Percentiles rank a stretch among this genome's conserved stretches.
Evolutionary conservation across 2,888 invertebrate species (phyloP).

Genomic region (Agrilus mali): DNA sequence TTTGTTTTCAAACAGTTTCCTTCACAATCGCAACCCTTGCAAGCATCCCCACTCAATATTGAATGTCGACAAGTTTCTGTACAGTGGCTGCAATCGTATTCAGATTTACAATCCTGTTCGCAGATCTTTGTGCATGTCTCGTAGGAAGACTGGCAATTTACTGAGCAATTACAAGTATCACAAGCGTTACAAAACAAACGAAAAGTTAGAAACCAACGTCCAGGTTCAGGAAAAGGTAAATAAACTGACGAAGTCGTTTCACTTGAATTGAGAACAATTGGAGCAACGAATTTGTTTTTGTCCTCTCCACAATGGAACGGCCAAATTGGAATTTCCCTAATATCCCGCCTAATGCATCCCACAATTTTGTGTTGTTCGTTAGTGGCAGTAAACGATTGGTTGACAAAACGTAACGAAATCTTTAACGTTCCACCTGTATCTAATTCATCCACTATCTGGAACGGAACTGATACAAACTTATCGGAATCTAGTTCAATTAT

Average conservation of each 20-base stretch:
- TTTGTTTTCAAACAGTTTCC: slow-evolving; percentile 25
- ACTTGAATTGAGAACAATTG: slow-evolving; percentile 52
- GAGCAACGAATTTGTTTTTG: slow-evolving; percentile 35
- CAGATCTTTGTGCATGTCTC: slow-evolving; percentile 21
- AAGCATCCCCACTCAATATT: slow-evolving; percentile 6
- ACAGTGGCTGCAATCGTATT: slow-evolving; percentile 12
- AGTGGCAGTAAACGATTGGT: no score
- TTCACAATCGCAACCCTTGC: slow-evolving; percentile 34
- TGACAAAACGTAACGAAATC: no score
- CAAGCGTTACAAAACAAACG: slow-evolving; percentile 52
- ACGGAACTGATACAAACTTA: no score
- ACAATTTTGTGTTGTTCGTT: slow-evolving; percentile 23
- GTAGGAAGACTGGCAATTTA: slow-evolving; percentile 21
- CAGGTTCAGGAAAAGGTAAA: slow-evolving; percentile 75
- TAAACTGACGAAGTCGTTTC: slow-evolving; percentile 49
- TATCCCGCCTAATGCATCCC: slow-evolving; percentile 47
- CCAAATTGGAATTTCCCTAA: slow-evolving; percentile 47
- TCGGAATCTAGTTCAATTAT: no score
- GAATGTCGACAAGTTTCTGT: slow-evolving; percentile 10
- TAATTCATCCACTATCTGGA: no score
- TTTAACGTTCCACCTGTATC: no score
- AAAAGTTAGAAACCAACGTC: slow-evolving; percentile 68
- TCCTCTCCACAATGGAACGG: slow-evolving; percentile 48
- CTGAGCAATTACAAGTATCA: slow-evolving; percentile 26
- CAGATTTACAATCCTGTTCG: slow-evolving; percentile 15